Evolutionary conservation across 2,797 vertebrate genomes (phyloP).

Genomic region (Malurus leucopterus): DNA sequence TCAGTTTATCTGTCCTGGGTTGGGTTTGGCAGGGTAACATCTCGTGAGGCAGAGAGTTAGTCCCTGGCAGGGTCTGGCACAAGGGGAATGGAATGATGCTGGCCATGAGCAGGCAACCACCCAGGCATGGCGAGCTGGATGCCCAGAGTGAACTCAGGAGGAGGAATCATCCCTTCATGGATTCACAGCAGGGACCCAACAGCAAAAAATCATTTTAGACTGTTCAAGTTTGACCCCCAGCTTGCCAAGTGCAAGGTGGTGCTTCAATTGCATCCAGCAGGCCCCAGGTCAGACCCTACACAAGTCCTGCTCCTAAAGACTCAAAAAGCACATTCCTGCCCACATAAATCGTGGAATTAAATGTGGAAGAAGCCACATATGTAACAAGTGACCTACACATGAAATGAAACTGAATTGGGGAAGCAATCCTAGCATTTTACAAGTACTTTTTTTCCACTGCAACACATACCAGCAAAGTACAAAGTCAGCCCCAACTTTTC

Average conservation of each 20-base stretch:
- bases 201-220: neutral
- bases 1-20: slow-evolving; percentile 9
- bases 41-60: neutral
- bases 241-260: accelerated
- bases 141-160: accelerated
- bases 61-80: neutral
- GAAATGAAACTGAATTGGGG: neutral
- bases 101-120: neutral
- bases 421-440: neutral
- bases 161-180: accelerated
- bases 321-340: neutral
- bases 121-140: neutral
- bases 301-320: neutral
- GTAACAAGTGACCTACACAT: neutral
- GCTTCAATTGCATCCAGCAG: accelerated
- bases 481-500: neutral
- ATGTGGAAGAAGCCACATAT: neutral
- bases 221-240: accelerated
- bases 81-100: neutral
- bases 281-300: accelerated
- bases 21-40: neutral
- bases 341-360: neutral
- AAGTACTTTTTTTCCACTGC: neutral
- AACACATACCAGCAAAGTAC: neutral
- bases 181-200: neutral